A percentile compares a stretch with the other conserved stretches of the same genome.
phyloP scores from a whole-genome alignment of 1,140 invertebrate genomes.

The Cherax destructor region DNA sequence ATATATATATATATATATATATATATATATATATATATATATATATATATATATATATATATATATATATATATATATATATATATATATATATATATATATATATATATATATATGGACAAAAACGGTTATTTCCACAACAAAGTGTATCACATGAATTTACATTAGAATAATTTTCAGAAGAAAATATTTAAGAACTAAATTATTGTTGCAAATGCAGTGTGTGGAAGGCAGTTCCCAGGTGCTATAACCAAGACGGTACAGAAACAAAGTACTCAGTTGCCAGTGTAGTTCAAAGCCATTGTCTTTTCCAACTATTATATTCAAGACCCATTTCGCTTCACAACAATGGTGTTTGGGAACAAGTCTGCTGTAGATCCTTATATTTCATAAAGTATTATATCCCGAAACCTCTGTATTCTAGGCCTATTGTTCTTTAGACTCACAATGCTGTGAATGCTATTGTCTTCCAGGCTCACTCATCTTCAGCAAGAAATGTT shows the following conservation, averaged over 20 bases:
- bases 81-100: not conserved
- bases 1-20: no score
- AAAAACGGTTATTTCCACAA: not conserved
- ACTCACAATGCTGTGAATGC: not conserved
- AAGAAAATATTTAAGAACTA: not conserved
- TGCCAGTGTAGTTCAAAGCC: no score
- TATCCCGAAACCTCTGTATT: not conserved
- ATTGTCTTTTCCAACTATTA: not conserved
- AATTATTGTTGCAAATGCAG: not conserved
- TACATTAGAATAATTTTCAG: no score
- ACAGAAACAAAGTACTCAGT: no score
- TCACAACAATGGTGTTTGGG: not conserved
- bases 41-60: no score
- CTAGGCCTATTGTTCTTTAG: not conserved
- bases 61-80: no score
- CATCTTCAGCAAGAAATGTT: no score
- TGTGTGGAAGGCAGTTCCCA: not conserved
- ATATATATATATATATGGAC: not conserved
- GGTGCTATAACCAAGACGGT: not conserved
- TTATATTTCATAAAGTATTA: not conserved
- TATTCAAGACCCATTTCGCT: not conserved
- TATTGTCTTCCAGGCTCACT: no score
- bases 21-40: no score
- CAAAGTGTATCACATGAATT: no score
- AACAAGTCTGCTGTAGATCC: not conserved